A percentile compares a stretch with the other conserved stretches of the same genome.
Evolutionary conservation across 1,140 invertebrate species (phyloP).

Genomic region (Achroia grisella): DNA sequence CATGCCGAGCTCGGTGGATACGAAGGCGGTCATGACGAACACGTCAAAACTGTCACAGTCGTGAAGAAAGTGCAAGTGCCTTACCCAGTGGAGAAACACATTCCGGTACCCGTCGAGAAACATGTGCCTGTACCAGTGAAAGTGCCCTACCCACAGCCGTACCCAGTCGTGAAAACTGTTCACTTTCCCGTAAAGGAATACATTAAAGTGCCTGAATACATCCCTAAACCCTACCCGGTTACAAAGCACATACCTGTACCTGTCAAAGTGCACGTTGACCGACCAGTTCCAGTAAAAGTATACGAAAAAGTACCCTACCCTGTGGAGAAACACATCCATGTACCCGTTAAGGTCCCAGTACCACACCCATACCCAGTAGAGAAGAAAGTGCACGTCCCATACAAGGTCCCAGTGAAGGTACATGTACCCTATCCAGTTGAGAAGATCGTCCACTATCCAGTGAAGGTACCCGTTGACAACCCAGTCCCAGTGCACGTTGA

Average conservation of each 20-base stretch:
- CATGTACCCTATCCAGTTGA: conserved; percentile 82
- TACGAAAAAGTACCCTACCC: conserved; percentile 77
- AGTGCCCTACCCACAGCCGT: conserved; percentile 75
- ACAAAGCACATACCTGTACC: conserved; percentile 79
- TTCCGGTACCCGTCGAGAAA: conserved; percentile 75
- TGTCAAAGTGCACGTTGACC: conserved; percentile 78
- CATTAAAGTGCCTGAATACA: conserved; percentile 77
- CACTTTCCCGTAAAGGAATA: conserved; percentile 78
- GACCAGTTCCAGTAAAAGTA: conserved; percentile 78
- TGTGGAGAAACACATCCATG: conserved; percentile 79
- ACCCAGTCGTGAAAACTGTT: conserved; percentile 77
- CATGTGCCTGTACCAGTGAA: conserved; percentile 74
- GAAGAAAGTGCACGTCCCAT: conserved; percentile 79
- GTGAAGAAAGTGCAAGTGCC: conserved; percentile 81
- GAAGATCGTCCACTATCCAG: conserved; percentile 81
- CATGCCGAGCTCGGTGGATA: conserved; percentile 36
- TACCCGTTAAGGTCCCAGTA: conserved; percentile 80
- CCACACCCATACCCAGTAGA: conserved; percentile 82
- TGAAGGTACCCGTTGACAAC: conserved; percentile 80
- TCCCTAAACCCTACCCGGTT: conserved; percentile 78
- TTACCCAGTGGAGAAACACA: conserved; percentile 76
- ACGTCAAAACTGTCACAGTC: conserved; percentile 83
- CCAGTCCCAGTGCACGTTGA: conserved; percentile 78
- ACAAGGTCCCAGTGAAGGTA: conserved; percentile 80
- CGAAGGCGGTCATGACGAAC: conserved; percentile 35